These are phyloP conservation scores for Andrena chrysosceles DNA, from an alignment of 2,888 invertebrate species.

Conservation along the genomic window DNA sequence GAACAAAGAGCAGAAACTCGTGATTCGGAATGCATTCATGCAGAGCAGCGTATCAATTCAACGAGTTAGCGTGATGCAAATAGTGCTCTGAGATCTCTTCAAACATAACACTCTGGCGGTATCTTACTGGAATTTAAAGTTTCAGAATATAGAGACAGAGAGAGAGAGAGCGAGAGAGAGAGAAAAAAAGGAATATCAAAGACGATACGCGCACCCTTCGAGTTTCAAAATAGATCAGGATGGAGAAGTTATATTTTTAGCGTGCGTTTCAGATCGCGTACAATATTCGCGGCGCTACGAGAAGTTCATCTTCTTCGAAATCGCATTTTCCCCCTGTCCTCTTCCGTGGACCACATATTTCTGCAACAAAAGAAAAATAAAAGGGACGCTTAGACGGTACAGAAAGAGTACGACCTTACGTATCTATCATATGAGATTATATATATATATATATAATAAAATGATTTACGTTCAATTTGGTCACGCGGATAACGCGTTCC, in stretches of 20 bases:
- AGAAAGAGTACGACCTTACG: slow-evolving; percentile 17
- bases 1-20: slow-evolving; percentile 4
- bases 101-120: not conserved
- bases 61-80: not conserved
- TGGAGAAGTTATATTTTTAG: slow-evolving; percentile 45
- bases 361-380: slow-evolving; percentile 70
- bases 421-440: slow-evolving; percentile 16
- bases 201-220: slow-evolving; percentile 16
- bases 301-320: slow-evolving; percentile 64
- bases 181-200: slow-evolving; percentile 2
- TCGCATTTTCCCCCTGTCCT: slow-evolving; percentile 54
- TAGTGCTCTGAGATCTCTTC: slow-evolving; percentile 3
- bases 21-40: slow-evolving; percentile 2
- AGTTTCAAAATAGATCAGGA: slow-evolving; percentile 38
- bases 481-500: slow-evolving; percentile 18
- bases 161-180: not conserved
- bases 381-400: slow-evolving; percentile 48
- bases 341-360: slow-evolving; percentile 54
- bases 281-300: slow-evolving; percentile 53
- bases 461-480: slow-evolving; percentile 28
- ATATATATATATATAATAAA: slow-evolving; percentile 10
- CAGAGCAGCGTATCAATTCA: slow-evolving; percentile 2
- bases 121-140: not conserved
- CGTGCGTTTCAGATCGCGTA: slow-evolving; percentile 61
- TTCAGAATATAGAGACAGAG: too few relatives aligned